Conservation (phyloP, 2,888 invertebrate genomes). For the Catonia carolina region DNA sequence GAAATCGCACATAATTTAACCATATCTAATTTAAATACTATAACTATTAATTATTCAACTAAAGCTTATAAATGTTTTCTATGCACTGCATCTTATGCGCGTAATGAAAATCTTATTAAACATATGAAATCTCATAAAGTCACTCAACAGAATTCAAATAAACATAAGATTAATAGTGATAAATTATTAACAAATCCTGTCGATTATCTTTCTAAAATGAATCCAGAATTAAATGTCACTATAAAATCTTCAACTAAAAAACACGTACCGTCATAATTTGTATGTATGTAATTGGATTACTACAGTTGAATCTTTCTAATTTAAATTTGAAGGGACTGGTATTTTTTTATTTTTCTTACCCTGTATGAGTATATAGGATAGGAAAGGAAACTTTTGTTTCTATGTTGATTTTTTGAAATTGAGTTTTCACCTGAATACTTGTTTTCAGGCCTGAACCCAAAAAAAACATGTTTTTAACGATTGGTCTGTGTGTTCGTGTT, state of each 20-base stretch:
- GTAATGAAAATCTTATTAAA: conserved; percentile 1
- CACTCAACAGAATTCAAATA: neutral
- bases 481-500: too few species aligned
- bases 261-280: too few species aligned
- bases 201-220: conserved; percentile 4
- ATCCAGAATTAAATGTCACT: conserved; percentile 4
- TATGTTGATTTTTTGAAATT: too few species aligned
- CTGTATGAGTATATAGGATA: too few species aligned
- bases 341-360: too few species aligned
- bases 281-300: too few species aligned
- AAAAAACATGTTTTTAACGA: too few species aligned
- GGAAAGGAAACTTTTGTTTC: too few species aligned
- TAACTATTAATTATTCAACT: neutral
- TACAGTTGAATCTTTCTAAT: too few species aligned
- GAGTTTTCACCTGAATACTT: too few species aligned
- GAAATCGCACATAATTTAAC: neutral
- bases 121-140: neutral
- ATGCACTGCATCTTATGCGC: neutral
- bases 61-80: neutral
- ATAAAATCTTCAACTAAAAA: neutral
- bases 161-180: neutral
- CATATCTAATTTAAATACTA: neutral
- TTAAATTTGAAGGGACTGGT: too few species aligned
- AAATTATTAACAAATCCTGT: neutral
- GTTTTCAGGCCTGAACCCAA: too few species aligned